Evolutionary conservation across 2,797 vertebrate genomes (phyloP).

Genomic region (Molossus alvarezi): DNA sequence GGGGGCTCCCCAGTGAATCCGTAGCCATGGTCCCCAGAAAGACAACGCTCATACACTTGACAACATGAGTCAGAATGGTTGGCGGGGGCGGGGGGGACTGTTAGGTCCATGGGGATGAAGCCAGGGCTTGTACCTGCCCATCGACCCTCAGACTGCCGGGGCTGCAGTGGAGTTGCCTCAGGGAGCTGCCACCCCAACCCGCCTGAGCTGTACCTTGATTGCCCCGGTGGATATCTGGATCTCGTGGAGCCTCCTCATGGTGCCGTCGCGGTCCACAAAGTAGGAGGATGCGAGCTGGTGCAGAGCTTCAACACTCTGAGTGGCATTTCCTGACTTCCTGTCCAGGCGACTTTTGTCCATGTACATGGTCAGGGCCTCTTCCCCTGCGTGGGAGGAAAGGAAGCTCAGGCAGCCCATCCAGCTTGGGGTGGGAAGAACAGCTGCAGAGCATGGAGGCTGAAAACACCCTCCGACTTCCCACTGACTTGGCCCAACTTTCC

Average conservation of each 20-base stretch:
- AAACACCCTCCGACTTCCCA: background rate
- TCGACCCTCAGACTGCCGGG: background rate
- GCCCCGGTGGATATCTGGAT: constrained; percentile 99
- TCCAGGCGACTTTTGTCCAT: constrained; percentile 99
- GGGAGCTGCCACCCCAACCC: no score
- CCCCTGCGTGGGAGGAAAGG: constrained; percentile 91
- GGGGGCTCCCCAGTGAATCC: background rate
- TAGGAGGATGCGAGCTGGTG: constrained; percentile 99
- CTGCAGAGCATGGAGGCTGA: background rate
- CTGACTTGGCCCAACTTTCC: background rate
- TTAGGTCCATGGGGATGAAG: background rate
- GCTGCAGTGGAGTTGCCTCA: rapidly evolving
- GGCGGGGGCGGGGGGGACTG: no score
- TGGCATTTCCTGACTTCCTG: constrained; percentile 96
- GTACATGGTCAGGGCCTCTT: constrained; percentile 99
- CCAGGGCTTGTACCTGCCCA: rapidly evolving
- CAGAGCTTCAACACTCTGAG: constrained; percentile 98
- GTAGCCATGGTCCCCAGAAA: rapidly evolving
- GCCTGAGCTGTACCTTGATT: constrained; percentile 94
- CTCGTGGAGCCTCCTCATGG: constrained; percentile 99
- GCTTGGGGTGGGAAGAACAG: background rate
- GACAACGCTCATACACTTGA: background rate
- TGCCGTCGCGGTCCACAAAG: constrained; percentile 99
- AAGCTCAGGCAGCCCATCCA: background rate
- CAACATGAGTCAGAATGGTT: background rate